Base-by-base conservation (phyloP, 2,888 invertebrate species). In the Cheilosia vernalis region DNA sequence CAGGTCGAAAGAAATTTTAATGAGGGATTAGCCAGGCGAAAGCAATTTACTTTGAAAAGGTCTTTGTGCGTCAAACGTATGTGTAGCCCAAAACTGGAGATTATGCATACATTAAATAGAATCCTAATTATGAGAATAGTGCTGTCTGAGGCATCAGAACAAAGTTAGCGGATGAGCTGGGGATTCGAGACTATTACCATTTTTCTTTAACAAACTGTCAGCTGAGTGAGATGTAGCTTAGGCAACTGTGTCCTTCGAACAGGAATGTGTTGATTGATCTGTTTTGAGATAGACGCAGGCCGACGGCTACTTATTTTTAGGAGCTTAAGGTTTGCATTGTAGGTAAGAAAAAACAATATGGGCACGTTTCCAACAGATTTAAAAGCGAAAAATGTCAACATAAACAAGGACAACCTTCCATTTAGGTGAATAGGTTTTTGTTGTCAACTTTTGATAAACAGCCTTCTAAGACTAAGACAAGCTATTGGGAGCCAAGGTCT, bases 121-220 rank as follows among this genome's bases (percentile, higher is more conserved):
- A 47, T 30, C 44, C 61, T 47, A 61, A 61, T 63, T 63, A 63
- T 6, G 30, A 19, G 47, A 40, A 10, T 61, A 44, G 24, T 30
- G 9, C 30, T 44, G 42, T 44, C 42, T 60, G 60, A 2, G n/a
- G 40, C n/a, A 24, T 44, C 4, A 27, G 13, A 64, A 21, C 13
- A 37, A 63, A 64, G 64, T 64, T 49, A 64, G 21, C 19, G 24
- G 66, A 66, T 67, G 15, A 67, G 42, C 67, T 44, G 19, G 55
- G 55, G 55, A 55, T 67, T 67, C 17, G 15, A 6, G 30, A 30
- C 55, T 30, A 67, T 67, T 67, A 67, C 17, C 19, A 17, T 19
- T 19, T 33, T 15, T 3, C 9, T 37, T 37, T n/a, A 64, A n/a
- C 37, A 63, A 10, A 53, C 10, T 15, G 17, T 17, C 40, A 42